These are phyloP conservation scores for Trachelus troglodyta DNA, from an alignment of 2,888 invertebrate species.

Conservation along the genomic window DNA sequence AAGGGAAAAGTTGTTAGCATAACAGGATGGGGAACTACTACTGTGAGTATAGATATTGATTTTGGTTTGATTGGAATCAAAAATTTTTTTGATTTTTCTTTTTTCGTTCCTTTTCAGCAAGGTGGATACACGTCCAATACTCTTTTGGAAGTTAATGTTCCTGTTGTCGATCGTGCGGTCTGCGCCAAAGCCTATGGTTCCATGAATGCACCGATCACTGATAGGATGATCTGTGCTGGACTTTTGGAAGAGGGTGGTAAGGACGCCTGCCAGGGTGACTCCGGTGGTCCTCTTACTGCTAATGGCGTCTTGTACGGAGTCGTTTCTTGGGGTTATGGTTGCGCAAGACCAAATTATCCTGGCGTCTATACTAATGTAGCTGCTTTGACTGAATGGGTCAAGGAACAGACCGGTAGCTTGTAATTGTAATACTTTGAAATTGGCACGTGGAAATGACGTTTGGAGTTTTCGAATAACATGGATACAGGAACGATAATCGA, in stretches of 20 bases:
- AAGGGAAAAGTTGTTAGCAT: slow-evolving; percentile 24
- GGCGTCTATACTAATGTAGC: slow-evolving; percentile 60
- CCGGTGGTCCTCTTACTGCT: slow-evolving; percentile 56
- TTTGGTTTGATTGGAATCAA: neutral
- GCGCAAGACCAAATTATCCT: slow-evolving; percentile 52
- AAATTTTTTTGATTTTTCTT: neutral
- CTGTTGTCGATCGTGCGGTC: slow-evolving; percentile 7
- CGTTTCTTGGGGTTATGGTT: slow-evolving; percentile 58
- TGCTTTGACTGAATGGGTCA: slow-evolving; percentile 48
- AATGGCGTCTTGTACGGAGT: slow-evolving; percentile 53
- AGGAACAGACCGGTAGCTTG: slow-evolving; percentile 6
- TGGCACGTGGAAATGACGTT: slow-evolving; percentile 20
- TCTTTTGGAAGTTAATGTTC: slow-evolving; percentile 21
- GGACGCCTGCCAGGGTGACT: slow-evolving; percentile 48
- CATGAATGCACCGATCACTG: slow-evolving; percentile 31
- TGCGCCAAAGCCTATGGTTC: slow-evolving; percentile 14
- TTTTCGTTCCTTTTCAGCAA: neutral
- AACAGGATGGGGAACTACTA: slow-evolving; percentile 51
- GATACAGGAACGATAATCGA: neutral
- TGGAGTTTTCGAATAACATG: neutral
- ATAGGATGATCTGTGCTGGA: slow-evolving; percentile 55
- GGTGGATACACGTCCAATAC: slow-evolving; percentile 7
- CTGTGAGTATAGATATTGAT: slow-evolving; percentile 32
- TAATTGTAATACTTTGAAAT: slow-evolving; percentile 63
- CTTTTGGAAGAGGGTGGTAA: slow-evolving; percentile 33